Base-by-base conservation (phyloP, 2,888 invertebrate species). In the Drosophila kanekoi region DNA sequence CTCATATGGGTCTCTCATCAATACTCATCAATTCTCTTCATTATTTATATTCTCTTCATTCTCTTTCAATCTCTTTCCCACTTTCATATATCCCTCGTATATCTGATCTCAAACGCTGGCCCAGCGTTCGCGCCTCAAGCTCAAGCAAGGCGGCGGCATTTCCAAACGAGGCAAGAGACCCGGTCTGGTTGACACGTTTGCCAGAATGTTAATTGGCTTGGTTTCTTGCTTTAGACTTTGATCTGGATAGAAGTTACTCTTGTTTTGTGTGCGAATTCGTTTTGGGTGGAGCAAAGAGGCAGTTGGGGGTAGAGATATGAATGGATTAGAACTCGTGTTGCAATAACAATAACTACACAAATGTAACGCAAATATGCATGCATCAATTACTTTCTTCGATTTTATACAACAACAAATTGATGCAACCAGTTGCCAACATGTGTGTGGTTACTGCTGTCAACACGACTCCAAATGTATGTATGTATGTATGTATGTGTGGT, bases 161-260 rank as follows among this genome's bases (percentile, higher is more conserved):
- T 52, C 43, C 57, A 18, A 33, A n/a, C 11, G 40, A 16, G 35
- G 3, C 28, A 37, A 11, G 18, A 18, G 40, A 32, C 16, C 20
- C n/a, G 38, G 2, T 14, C 32, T 33, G 6, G 38, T 9, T 35
- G 62, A 37, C 11, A 59, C 13, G 5, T 40, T 38, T n/a, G 20
- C 33, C 62, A 61, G 37, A 41, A 84, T 63, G 23, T 28, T 47
- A 54, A 83, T 53, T 23, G 64, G 43, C 20, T 54, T 43, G 45
- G 5, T 28, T 33, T 52, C 45, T 63, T 66, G 48, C 63, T 73
- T 67, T 40, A 47, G 53, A 71, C 58, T 72, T 76, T 67, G 77
- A 70, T 79, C 68, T 75, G 71, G 44, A 69, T 67, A 81, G 65
- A 64, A 85, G 79, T 79, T 59, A 70, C 58, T 63, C 85, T 81